Evolutionary conservation across 30 jellyfish, hydroid and myxozoan species (phyloP).

Genomic region (Aurelia aurita complex sp. Pacific): DNA sequence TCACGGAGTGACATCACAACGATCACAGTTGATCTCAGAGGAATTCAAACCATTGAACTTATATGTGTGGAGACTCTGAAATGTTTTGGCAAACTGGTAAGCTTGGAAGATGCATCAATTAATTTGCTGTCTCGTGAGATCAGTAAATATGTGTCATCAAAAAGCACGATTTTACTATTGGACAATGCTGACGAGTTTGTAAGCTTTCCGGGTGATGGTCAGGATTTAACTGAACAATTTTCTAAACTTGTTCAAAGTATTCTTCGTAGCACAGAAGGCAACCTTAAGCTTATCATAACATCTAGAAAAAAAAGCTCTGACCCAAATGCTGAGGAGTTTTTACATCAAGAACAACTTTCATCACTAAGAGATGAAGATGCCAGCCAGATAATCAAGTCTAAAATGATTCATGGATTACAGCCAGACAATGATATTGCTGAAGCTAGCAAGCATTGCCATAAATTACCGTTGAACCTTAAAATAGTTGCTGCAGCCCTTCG

Average conservation of each 20-base stretch:
- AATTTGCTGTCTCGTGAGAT: constrained; percentile 5
- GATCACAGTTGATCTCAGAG: constrained; percentile 33
- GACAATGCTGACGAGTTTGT: constrained; percentile 72
- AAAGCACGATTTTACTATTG: constrained; percentile 8
- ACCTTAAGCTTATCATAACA: constrained; percentile 33
- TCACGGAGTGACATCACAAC: constrained; percentile 6
- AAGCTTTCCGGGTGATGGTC: constrained; percentile 17
- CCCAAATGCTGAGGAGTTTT: not conserved
- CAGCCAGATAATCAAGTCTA: constrained; percentile 17
- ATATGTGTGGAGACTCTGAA: constrained; percentile 41
- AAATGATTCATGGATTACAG: constrained; percentile 13
- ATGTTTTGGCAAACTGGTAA: constrained; percentile 17
- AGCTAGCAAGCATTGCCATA: constrained; percentile 31
- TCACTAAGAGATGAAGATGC: constrained; percentile 20
- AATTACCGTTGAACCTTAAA: constrained; percentile 28
- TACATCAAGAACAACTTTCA: constrained; percentile 45
- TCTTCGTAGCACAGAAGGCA: not conserved
- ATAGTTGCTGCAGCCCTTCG: constrained; percentile 38
- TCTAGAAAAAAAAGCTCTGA: constrained; percentile 31
- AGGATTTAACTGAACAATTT: constrained; percentile 26
- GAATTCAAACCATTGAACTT: constrained; percentile 5
- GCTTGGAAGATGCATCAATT: constrained; percentile 48
- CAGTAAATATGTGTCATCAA: not conserved
- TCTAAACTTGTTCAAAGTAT: constrained; percentile 18
- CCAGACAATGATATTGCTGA: not conserved